These are phyloP conservation scores for Dicyrtomina minuta DNA, from an alignment of 2,888 invertebrate genomes.

Conservation along the genomic window DNA sequence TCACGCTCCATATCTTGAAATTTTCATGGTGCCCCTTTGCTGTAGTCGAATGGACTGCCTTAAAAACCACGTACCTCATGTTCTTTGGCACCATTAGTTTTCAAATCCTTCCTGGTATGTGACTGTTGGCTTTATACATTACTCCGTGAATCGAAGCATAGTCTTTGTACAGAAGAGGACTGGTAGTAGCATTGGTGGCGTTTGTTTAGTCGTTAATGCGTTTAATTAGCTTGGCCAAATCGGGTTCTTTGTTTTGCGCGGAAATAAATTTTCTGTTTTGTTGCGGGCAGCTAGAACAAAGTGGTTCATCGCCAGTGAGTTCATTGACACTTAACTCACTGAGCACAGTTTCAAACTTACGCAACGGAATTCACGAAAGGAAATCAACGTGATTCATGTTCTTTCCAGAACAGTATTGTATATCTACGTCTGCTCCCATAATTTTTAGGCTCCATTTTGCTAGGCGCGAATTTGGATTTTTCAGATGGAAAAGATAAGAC, in stretches of 20 bases:
- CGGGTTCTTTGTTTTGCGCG: not conserved
- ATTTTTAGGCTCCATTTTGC: slow-evolving; percentile 58
- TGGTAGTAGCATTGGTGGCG: not conserved
- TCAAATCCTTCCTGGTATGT: not conserved
- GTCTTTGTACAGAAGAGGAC: not conserved
- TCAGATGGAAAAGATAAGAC: slow-evolving; percentile 57
- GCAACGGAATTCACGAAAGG: slow-evolving; percentile 52
- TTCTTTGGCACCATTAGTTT: slow-evolving; percentile 19
- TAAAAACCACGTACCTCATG: not conserved
- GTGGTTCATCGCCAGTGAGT: not conserved
- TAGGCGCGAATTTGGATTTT: slow-evolving; percentile 57
- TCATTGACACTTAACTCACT: not conserved
- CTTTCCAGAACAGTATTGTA: slow-evolving; percentile 56
- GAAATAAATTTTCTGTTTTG: not conserved
- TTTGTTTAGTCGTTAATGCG: not conserved
- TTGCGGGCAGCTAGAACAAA: not conserved
- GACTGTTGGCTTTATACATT: slow-evolving; percentile 2
- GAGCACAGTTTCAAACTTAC: not conserved
- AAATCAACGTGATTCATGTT: slow-evolving; percentile 56
- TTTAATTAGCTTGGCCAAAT: not conserved
- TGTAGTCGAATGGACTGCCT: not conserved
- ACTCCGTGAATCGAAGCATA: slow-evolving; percentile 7
- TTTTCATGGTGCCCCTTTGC: slow-evolving; percentile 14
- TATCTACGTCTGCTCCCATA: slow-evolving; percentile 55
- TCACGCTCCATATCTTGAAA: not conserved